Base-by-base conservation (phyloP, 2,888 invertebrate species). In the Anodontia alba region DNA sequence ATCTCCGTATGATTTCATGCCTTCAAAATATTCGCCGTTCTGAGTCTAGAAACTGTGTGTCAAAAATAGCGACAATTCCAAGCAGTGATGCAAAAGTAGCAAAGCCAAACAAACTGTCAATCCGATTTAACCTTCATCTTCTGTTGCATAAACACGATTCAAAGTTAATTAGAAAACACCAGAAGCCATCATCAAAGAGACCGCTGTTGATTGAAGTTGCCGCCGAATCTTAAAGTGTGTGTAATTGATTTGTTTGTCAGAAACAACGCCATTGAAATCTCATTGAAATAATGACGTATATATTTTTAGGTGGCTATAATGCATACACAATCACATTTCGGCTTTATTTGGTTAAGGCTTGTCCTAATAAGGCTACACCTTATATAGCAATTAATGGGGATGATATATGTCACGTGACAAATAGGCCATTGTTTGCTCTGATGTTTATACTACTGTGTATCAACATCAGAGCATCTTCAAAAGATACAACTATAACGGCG, bases 101-200 rank as follows among this genome's bases (percentile, higher is more conserved):
- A 26, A 23, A 57, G 15, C 12, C 8, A n/a, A 57, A 57, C 57
- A 57, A 57, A n/a, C 26, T 57, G 57, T 57, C 57, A 57, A 12
- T 57, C 57, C 57, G 57, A 57, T 57, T 57, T 29, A 57, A 23
- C 57, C 57, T 23, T 23, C 23, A 23, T 57, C 57, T 57, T 57
- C 26, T 23, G 57, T 76, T 73, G 78, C 84, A 78, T 80, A 84
- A 84, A 84, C 80, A 81, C 72, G 73, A 84, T 84, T 73, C 84
- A 84, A 84, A 84, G 80, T 84, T 84, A 84, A 84, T 84, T 84
- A 84, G 49, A 72, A 54, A 57, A 75, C 51, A 78, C 74, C 81
- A 81, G 72, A 81, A 78, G 75, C 69, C 74, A 78, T 72, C 78
- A 81, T 81, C 81, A 81, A 81, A 81, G 81, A 75, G 54, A 46